These are phyloP conservation scores for Channallabes apus DNA, from an alignment of 2,797 vertebrate species.

Conservation along the genomic window DNA sequence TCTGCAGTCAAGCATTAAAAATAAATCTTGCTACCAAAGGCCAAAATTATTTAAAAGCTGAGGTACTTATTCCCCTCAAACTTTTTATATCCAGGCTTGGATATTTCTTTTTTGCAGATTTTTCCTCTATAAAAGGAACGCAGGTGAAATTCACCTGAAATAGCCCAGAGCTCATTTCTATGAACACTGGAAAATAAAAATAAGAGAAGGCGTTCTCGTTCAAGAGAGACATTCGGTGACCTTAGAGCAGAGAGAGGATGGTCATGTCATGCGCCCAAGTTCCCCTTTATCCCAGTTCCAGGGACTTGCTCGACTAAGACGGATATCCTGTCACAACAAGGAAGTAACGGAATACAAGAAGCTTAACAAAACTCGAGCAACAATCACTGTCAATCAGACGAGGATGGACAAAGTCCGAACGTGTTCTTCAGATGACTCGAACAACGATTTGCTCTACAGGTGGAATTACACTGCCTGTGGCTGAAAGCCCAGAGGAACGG, in stretches of 20 bases:
- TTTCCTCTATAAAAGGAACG: slow-evolving; percentile 7
- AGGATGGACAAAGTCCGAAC: not conserved
- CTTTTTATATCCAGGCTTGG: slow-evolving; percentile 3
- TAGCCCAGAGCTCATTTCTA: not conserved
- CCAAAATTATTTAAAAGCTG: slow-evolving; percentile 35
- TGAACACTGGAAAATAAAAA: not conserved
- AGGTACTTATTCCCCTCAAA: slow-evolving; percentile 26
- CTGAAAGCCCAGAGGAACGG: not conserved
- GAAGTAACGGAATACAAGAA: not conserved
- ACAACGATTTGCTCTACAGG: not conserved
- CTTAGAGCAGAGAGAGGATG: not conserved
- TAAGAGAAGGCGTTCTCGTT: not conserved
- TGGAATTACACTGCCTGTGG: slow-evolving; percentile 20
- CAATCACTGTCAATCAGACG: not conserved
- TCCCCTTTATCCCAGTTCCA: not conserved
- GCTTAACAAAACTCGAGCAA: not conserved
- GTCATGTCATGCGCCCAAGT: not conserved
- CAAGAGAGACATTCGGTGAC: not conserved
- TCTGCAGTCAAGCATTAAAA: slow-evolving; percentile 32
- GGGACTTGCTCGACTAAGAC: not conserved
- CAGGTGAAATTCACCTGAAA: slow-evolving; percentile 22
- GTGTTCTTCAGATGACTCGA: not conserved
- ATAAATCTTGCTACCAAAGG: slow-evolving; percentile 34
- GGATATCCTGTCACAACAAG: not conserved
- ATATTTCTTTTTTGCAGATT: not conserved